A percentile compares a stretch with the other conserved stretches of the same genome.
Conservation (phyloP, 2,888 invertebrate species). For the Magallana nippona region DNA sequence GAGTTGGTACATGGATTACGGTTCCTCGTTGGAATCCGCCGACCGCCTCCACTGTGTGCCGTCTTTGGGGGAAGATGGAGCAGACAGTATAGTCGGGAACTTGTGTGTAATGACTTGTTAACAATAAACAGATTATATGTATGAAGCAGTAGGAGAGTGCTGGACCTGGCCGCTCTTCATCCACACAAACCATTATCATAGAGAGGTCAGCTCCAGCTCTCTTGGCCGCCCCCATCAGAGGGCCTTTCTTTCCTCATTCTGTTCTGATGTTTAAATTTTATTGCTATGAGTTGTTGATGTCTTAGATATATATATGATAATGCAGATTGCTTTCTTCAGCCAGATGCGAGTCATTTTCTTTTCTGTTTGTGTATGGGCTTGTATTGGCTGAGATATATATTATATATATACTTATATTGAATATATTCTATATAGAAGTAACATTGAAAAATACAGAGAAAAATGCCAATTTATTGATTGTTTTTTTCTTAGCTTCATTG, state of each 20-base stretch:
- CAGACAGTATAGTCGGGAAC: neutral
- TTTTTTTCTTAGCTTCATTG: constrained; percentile 27
- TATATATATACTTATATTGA: constrained; percentile 13
- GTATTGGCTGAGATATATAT: constrained; percentile 21
- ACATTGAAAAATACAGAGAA: neutral
- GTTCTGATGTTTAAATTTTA: neutral
- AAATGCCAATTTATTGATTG: constrained; percentile 20
- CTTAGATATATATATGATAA: constrained; percentile 24
- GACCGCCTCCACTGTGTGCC: neutral
- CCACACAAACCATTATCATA: neutral
- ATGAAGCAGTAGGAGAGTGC: neutral
- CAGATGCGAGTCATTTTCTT: constrained; percentile 6
- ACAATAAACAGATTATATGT: constrained; percentile 7
- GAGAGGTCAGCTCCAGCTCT: neutral
- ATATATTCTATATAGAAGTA: constrained; percentile 31
- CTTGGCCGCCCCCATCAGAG: neutral
- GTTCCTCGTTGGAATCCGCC: neutral
- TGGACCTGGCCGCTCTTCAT: neutral
- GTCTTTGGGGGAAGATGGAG: neutral
- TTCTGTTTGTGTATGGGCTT: constrained; percentile 18
- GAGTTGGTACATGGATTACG: neutral
- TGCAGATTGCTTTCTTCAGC: constrained; percentile 27
- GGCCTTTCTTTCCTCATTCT: neutral
- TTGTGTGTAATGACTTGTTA: neutral
- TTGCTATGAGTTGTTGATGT: constrained; percentile 21